Base-by-base conservation (phyloP, 2,888 invertebrate species). In the Euzetes globulus region DNA sequence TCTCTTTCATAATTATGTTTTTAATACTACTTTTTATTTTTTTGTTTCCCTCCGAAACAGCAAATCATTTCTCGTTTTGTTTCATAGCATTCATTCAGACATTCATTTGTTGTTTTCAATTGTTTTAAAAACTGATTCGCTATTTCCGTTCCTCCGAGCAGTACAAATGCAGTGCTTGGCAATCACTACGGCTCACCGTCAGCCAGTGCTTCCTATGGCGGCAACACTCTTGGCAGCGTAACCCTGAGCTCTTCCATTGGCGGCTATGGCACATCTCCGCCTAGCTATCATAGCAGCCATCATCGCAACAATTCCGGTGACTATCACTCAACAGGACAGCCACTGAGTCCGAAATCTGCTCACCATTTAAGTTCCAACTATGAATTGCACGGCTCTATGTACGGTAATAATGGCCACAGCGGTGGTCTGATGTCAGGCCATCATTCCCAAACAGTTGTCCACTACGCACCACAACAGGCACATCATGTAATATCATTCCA, bases 401-500 rank as follows among this genome's bases (percentile, higher is more conserved):
- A 63, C 17, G 63, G 63, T 6, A 63, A 63, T 19, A 63, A 63
- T 63, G 63, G 63, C 6, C 63, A 63, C 33, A 63, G 5, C 29
- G 33, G 63, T 63, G 63, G 33, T 22, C 37, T 63, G 3, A 63
- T 63, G 33, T 22, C 25, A 50, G 70, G 74, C 25, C 74, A 74
- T 37, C 52, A 37, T 22, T 47, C 74, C 27, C 73, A 60, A 15
- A 68, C 72, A 27, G 74, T 74, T 29, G 74, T 70, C 25, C 74
- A 74, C n/a, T 74, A 74, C 47, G 74, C 74, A 13, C 47, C 71
- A 22, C 74, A 68, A 37, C 68, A 74, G 55, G 25, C 71, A 47
- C 71, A 71, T 71, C 71, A 63, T 13, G 63, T 63, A 63, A 68
- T 60, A 27, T 19, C 52, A 22, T n/a, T 52, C 25, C 60, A 27